Conservation (phyloP, 2,797 vertebrate species). For the Intellagama lesueurii region DNA sequence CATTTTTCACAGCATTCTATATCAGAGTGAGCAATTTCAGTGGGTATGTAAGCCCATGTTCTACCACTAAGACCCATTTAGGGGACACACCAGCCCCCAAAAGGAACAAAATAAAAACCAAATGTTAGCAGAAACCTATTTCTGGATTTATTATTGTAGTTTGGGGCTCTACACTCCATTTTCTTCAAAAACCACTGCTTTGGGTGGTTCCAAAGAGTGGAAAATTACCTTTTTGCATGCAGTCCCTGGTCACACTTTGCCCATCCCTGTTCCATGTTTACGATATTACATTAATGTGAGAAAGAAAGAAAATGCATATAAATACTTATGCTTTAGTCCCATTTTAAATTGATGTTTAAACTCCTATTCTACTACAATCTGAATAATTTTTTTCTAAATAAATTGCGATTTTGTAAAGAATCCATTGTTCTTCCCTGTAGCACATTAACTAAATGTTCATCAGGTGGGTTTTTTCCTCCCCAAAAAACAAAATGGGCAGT, state of each 20-base stretch:
- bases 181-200: too few species aligned
- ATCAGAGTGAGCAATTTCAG: neutral
- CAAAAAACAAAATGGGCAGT: neutral
- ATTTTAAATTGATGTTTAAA: conserved; percentile 39
- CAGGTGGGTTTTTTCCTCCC: conserved; percentile 10
- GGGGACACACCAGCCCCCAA: too few species aligned
- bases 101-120: too few species aligned
- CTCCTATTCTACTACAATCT: neutral
- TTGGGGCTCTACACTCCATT: too few species aligned
- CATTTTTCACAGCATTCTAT: conserved; percentile 49
- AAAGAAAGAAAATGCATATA: conserved; percentile 26
- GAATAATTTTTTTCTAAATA: conserved; percentile 35
- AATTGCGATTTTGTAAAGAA: conserved; percentile 3
- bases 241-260: too few species aligned
- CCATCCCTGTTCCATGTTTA: conserved; percentile 35
- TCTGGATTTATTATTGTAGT: too few species aligned
- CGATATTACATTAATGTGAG: conserved; percentile 66
- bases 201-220: too few species aligned
- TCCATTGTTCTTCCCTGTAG: conserved; percentile 35
- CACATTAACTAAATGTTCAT: neutral
- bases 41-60: too few species aligned
- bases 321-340: conserved; percentile 33
- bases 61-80: too few species aligned
- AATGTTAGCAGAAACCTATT: too few species aligned
- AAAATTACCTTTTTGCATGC: too few species aligned